phyloP scores from a whole-genome alignment of 1,140 invertebrate species.

The Drosophila ficusphila region DNA sequence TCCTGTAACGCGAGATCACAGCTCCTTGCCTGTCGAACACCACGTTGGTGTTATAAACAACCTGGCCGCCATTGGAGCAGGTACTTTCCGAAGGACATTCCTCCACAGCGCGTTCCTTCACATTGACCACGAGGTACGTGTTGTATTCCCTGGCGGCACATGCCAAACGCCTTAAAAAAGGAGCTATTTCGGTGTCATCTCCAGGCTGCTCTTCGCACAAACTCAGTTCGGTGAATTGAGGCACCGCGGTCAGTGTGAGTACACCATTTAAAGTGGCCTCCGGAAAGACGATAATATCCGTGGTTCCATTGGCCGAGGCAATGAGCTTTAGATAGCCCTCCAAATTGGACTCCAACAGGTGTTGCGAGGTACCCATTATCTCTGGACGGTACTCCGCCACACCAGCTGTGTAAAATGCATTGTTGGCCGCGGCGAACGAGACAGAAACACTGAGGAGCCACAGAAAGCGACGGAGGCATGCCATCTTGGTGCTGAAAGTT shows the following conservation, averaged over 20 bases:
- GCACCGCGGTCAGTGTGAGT: conserved; percentile 63
- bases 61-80: conserved; percentile 74
- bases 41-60: conserved; percentile 89
- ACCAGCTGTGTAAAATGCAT: conserved; percentile 85
- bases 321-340: conserved; percentile 62
- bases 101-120: conserved; percentile 86
- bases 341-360: conserved; percentile 64
- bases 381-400: conserved; percentile 84
- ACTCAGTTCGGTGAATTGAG: conserved; percentile 23
- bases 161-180: conserved; percentile 57
- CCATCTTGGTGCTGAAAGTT: not conserved
- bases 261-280: conserved; percentile 86
- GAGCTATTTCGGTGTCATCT: conserved; percentile 13
- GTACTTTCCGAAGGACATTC: conserved; percentile 80
- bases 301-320: conserved; percentile 77
- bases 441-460: not conserved
- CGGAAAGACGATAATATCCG: conserved; percentile 93
- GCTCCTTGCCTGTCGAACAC: conserved; percentile 88
- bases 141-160: conserved; percentile 51
- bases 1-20: conserved; percentile 88
- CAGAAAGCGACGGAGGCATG: not conserved
- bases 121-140: conserved; percentile 89
- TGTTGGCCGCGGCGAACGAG: not conserved
- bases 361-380: conserved; percentile 29
- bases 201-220: conserved; percentile 16